Percentiles rank a stretch among this genome's conserved stretches.
These are phyloP conservation scores for Oreotrochilus melanogaster DNA, from an alignment of 2,113 vertebrate genomes.

Conservation along the genomic window DNA sequence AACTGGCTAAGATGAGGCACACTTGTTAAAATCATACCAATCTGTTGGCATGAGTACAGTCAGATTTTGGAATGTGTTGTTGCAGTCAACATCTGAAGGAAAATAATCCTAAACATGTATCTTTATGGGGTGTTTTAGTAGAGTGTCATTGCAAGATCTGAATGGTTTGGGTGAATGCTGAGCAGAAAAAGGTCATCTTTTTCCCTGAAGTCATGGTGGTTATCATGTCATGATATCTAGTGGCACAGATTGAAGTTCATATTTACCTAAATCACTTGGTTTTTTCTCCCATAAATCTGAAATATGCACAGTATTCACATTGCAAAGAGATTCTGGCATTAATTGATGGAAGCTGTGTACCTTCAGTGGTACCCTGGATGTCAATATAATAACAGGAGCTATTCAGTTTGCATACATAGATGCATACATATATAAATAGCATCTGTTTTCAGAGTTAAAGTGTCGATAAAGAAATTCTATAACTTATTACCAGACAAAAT, in stretches of 20 bases:
- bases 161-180: not conserved
- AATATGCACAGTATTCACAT: not conserved
- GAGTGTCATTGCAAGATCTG: not conserved
- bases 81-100: not conserved
- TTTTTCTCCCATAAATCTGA: not conserved
- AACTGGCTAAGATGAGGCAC: not conserved
- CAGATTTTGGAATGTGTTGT: not conserved
- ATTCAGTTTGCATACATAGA: not conserved
- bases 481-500: not conserved
- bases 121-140: not conserved
- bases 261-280: not conserved
- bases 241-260: not conserved
- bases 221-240: not conserved
- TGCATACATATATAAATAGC: not conserved
- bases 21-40: not conserved
- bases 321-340: not conserved
- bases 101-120: constrained; percentile 2
- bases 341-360: not conserved
- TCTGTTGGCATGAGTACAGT: not conserved
- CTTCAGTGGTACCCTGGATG: not conserved
- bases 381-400: not conserved
- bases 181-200: not conserved
- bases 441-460: not conserved
- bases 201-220: not conserved
- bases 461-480: not conserved